phyloP scores from a whole-genome alignment of 2,113 vertebrate species.

The Cromileptes altivelis region DNA sequence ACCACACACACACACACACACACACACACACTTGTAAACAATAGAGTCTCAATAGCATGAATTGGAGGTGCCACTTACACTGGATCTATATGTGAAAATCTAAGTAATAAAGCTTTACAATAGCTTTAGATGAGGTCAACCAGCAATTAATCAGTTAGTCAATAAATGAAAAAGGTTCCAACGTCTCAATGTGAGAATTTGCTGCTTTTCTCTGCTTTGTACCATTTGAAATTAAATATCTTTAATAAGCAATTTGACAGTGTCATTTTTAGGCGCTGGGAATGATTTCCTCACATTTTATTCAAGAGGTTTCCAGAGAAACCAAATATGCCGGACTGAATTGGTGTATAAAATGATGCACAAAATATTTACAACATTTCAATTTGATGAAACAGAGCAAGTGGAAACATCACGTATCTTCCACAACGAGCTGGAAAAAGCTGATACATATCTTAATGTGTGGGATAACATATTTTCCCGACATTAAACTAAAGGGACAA shows the following conservation, averaged over 20 bases:
- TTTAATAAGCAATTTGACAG: neutral
- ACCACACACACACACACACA: slow-evolving; percentile 4
- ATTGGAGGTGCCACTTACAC: slow-evolving; percentile 6
- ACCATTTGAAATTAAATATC: neutral
- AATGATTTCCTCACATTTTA: neutral
- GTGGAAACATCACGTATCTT: neutral
- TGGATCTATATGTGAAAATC: slow-evolving; percentile 1
- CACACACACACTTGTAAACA: slow-evolving; percentile 31
- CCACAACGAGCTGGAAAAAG: slow-evolving; percentile 3
- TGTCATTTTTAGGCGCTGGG: neutral
- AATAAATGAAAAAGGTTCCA: neutral
- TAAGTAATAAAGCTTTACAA: neutral
- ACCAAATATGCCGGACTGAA: neutral
- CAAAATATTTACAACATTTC: neutral
- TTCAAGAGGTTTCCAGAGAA: neutral
- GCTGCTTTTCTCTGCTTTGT: neutral
- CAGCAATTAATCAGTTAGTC: neutral
- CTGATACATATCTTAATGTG: neutral
- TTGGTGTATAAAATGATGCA: neutral
- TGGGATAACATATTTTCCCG: neutral
- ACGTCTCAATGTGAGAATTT: neutral
- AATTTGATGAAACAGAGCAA: neutral
- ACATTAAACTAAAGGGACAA: neutral
- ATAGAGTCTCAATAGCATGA: slow-evolving; percentile 22
- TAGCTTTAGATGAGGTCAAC: neutral